Base-by-base conservation (phyloP, 2,113 vertebrate genomes). In the Agapornis roseicollis region DNA sequence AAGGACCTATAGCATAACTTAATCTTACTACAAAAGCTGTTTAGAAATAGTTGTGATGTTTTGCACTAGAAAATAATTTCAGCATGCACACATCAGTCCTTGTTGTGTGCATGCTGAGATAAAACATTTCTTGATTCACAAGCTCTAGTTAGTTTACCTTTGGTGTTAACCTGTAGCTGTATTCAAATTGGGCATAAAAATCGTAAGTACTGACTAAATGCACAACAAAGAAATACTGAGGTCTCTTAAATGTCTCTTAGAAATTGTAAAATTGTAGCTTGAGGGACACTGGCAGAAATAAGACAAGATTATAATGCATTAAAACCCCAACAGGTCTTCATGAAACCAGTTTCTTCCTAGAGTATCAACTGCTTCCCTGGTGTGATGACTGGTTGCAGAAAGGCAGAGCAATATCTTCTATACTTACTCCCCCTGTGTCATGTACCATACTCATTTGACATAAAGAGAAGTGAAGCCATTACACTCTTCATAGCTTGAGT, bases 381-480 rank as follows among this genome's bases (percentile, higher is more conserved):
- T 27, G 3, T 80, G 39, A 25, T 91, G 20, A 73, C 63, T 49
- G 31, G 5, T 64, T 82, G 25, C 35, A 63, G 19, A 10, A 27
- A 60, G 61, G 13, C 33, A 68, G 56, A 84, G 37, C 29, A 74
- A 0, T 52, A 29, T 46, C 35, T 76, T 55, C 28, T 60, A 13
- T 35, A 2, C 8, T 64, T 74, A 15, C 1, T 42, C 4, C 6
- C 4, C 0, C 13, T 50, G 8, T 72, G 31, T 35, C 27, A 10
- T 19, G 6, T n/a, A 53, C 13, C 16, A 13, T 44, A 20, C 4
- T 70, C 18, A 8, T 56, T n/a, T 85, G 39, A 49, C 28, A 35
- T 49, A 41, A 47, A 37, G 12, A 61, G 47, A 85, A 46, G 29
- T 56, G 42, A 73, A 85, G 23, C 27, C 24, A 17, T 56, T 70